Percentiles rank a stretch among this genome's conserved stretches.
These are phyloP conservation scores for Pinna nobilis DNA, from an alignment of 1,140 invertebrate species.

Conservation along the genomic window DNA sequence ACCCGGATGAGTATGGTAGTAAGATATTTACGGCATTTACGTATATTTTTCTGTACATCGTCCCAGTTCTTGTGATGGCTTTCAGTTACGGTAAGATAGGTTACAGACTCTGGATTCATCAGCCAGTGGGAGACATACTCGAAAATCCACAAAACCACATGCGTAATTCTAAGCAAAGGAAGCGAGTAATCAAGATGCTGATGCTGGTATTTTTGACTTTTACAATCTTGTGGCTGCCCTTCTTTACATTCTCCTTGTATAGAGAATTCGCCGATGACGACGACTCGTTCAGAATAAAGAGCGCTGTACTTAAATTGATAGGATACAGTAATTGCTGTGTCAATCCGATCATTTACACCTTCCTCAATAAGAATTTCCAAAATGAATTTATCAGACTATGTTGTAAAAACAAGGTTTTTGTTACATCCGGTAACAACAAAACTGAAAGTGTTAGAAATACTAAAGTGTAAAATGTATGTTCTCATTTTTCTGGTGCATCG, in stretches of 20 bases:
- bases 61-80: conserved; percentile 59
- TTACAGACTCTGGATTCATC: conserved; percentile 56
- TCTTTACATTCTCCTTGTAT: conserved; percentile 60
- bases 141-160: conserved; percentile 42
- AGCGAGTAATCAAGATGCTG: conserved; percentile 75
- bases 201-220: conserved; percentile 75
- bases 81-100: conserved; percentile 59
- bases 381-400: conserved; percentile 32
- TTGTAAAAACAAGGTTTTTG: conserved; percentile 18
- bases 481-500: no score
- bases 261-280: conserved; percentile 42
- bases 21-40: conserved; percentile 81
- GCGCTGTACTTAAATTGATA: conserved; percentile 78
- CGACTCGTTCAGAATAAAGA: conserved; percentile 36
- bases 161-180: conserved; percentile 47
- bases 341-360: conserved; percentile 86
- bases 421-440: background rate
- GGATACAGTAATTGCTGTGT: conserved; percentile 79
- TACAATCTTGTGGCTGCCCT: conserved; percentile 76
- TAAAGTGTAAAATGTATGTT: conserved; percentile 2
- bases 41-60: conserved; percentile 56
- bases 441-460: conserved; percentile 9
- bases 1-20: conserved; percentile 78
- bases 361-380: conserved; percentile 84
- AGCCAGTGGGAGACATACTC: conserved; percentile 51